Conservation (phyloP, 2,113 vertebrate species). For the Orthochromis indermauri region DNA sequence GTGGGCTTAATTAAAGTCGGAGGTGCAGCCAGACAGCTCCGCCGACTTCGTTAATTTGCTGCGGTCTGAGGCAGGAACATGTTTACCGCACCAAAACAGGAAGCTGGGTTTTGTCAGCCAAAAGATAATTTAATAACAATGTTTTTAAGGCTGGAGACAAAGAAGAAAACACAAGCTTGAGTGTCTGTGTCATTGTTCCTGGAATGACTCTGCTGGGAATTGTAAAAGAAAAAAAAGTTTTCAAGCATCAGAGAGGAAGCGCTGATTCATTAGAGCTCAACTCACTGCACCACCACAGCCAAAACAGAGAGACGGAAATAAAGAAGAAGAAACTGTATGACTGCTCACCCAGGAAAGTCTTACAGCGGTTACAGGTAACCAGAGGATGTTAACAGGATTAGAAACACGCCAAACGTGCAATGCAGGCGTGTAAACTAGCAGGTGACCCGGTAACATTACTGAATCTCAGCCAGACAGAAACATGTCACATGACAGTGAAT, state of each 20-base stretch:
- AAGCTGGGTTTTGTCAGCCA: constrained; percentile 7
- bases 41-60: constrained; percentile 5
- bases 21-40: neutral
- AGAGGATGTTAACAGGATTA: neutral
- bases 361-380: neutral
- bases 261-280: neutral
- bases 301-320: neutral
- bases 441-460: neutral
- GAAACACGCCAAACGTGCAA: neutral
- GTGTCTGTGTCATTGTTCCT: neutral
- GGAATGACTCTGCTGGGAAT: neutral
- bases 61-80: constrained; percentile 5
- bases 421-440: neutral
- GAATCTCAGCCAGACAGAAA: neutral
- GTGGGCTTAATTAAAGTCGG: constrained; percentile 28
- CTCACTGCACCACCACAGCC: neutral
- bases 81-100: constrained; percentile 17
- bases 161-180: neutral
- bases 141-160: neutral
- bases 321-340: neutral
- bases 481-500: neutral
- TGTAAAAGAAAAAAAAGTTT: neutral
- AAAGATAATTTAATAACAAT: constrained; percentile 21
- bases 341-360: neutral
- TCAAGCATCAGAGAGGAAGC: neutral